These are phyloP conservation scores for Campaea margaritaria DNA, from an alignment of 2,888 invertebrate genomes.

Conservation along the genomic window DNA sequence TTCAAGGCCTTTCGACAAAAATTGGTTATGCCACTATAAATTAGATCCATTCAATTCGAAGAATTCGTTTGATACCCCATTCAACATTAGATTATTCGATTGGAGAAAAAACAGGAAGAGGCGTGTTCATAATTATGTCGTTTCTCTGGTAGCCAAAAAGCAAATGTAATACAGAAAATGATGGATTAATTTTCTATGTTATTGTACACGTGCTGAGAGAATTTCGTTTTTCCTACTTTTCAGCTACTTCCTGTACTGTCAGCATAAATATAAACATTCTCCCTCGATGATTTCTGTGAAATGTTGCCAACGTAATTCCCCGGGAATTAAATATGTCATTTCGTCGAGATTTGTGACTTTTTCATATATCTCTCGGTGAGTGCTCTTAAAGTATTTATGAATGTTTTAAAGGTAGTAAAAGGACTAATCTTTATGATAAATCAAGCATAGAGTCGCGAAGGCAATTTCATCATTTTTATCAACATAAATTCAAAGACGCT, in stretches of 20 bases:
- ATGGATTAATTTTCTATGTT: not conserved
- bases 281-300: slow-evolving; percentile 10
- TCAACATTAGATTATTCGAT: not conserved
- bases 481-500: not conserved
- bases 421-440: not conserved
- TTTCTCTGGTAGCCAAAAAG: not conserved
- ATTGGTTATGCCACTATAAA: not conserved
- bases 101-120: not conserved
- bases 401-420: slow-evolving; percentile 18
- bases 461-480: slow-evolving; percentile 9
- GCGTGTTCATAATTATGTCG: not conserved
- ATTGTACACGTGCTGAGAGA: not conserved
- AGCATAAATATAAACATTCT: slow-evolving; percentile 4
- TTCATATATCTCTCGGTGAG: slow-evolving; percentile 9
- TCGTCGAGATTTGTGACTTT: slow-evolving; percentile 12
- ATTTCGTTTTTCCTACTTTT: not conserved
- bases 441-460: slow-evolving; percentile 2
- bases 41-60: not conserved
- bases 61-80: not conserved
- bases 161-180: not conserved
- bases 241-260: not conserved
- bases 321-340: slow-evolving; percentile 13
- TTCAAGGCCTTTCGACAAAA: not conserved
- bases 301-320: slow-evolving; percentile 7
- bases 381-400: slow-evolving; percentile 20